Percentiles rank a stretch among this genome's conserved stretches.
Evolutionary conservation across 2,113 vertebrate species (phyloP).

Genomic region (Heteronetta atricapilla): DNA sequence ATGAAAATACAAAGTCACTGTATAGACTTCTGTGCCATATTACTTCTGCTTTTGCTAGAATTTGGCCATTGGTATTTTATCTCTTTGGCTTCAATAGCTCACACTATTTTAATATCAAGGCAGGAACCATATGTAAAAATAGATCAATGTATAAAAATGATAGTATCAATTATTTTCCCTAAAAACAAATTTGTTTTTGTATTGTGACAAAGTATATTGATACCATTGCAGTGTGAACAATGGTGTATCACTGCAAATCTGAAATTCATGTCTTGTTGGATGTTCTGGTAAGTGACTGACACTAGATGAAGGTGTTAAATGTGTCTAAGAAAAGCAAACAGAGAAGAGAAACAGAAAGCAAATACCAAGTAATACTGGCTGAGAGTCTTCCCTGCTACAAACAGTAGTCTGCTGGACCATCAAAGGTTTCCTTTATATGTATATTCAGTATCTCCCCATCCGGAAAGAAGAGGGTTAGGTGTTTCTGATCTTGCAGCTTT

Average conservation of each 20-base stretch:
- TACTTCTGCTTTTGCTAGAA: neutral
- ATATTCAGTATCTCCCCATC: neutral
- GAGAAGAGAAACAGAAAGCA: neutral
- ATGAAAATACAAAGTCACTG: neutral
- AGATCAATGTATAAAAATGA: neutral
- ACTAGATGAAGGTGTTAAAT: neutral
- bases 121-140: neutral
- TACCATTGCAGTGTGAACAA: neutral
- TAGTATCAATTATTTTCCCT: neutral
- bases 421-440: neutral
- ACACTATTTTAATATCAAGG: neutral
- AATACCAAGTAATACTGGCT: neutral
- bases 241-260: rapidly evolving
- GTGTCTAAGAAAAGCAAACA: neutral
- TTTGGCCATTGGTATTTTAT: neutral
- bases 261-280: neutral
- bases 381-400: neutral
- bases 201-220: neutral
- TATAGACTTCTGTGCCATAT: neutral
- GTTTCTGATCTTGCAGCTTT: neutral
- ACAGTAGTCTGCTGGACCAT: neutral
- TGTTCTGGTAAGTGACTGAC: neutral
- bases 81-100: neutral
- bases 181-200: neutral
- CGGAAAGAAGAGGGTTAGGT: neutral